Conservation (phyloP, 2,888 invertebrate species). For the Tetranychus truncatus region DNA sequence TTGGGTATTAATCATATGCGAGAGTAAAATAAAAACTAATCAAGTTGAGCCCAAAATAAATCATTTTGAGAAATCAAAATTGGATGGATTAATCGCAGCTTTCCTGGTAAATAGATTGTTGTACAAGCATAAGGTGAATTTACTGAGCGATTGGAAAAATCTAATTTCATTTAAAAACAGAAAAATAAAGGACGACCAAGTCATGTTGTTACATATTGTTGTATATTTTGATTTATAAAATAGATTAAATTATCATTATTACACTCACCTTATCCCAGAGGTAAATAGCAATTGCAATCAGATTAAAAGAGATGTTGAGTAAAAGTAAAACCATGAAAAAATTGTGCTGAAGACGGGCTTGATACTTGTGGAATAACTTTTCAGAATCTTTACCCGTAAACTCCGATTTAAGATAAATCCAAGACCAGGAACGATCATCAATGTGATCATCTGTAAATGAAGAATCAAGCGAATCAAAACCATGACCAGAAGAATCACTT, state of each 20-base stretch:
- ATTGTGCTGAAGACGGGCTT: slow-evolving; percentile 25
- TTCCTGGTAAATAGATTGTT: no score
- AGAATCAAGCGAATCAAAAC: not conserved
- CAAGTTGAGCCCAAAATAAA: no score
- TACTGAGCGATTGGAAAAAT: no score
- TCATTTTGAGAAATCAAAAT: no score
- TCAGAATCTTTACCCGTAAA: slow-evolving; percentile 18
- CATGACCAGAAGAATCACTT: slow-evolving; percentile 5
- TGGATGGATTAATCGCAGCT: no score
- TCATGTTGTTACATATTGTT: not conserved
- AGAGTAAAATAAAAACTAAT: no score
- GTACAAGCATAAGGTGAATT: no score
- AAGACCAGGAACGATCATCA: slow-evolving; percentile 17
- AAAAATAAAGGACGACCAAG: not conserved
- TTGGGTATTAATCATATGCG: not conserved
- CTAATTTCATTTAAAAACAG: no score
- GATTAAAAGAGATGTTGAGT: slow-evolving; percentile 25
- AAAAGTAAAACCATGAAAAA: slow-evolving; percentile 25
- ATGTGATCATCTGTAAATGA: not conserved
- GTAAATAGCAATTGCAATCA: slow-evolving; percentile 20
- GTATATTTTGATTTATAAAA: not conserved
- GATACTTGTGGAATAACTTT: slow-evolving; percentile 25
- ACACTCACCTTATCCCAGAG: slow-evolving; percentile 19
- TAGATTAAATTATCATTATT: not conserved
- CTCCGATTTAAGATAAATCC: slow-evolving; percentile 19